A percentile compares a stretch with the other conserved stretches of the same genome.
These are phyloP conservation scores for Malacoctenus gilli DNA, from an alignment of 2,797 vertebrate genomes.

Conservation along the genomic window DNA sequence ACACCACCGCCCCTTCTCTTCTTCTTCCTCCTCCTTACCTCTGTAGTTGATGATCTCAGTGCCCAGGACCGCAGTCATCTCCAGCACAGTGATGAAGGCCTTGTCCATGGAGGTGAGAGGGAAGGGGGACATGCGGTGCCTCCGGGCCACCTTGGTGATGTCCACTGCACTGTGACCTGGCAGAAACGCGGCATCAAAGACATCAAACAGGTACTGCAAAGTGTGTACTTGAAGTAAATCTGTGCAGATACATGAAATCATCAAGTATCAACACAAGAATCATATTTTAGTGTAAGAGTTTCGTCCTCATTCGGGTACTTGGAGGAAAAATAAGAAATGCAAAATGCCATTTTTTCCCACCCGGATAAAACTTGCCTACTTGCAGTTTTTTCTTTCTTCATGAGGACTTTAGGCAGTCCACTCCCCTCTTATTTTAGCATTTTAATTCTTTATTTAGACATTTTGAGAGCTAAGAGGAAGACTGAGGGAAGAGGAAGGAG, in stretches of 20 bases:
- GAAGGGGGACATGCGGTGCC: slow-evolving; percentile 98
- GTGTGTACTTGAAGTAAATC: too few relatives aligned
- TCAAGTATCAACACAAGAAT: too few relatives aligned
- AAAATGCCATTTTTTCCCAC: background rate
- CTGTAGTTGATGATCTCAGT: slow-evolving; percentile 99
- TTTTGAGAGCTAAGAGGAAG: slow-evolving; percentile 27
- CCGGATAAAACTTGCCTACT: background rate
- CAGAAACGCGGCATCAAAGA: slow-evolving; percentile 5
- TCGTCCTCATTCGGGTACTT: background rate
- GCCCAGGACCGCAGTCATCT: slow-evolving; percentile 98
- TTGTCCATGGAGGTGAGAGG: slow-evolving; percentile 99
- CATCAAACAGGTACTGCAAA: background rate
- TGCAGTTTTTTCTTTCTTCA: background rate
- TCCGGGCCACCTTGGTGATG: slow-evolving; percentile 98
- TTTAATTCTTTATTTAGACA: slow-evolving; percentile 39
- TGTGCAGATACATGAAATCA: background rate
- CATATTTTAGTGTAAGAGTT: background rate
- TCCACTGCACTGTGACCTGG: slow-evolving; percentile 99
- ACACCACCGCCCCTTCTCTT: slow-evolving; percentile 5
- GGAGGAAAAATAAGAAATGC: background rate
- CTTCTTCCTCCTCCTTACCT: slow-evolving; percentile 73
- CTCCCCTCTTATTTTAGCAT: slow-evolving; percentile 11
- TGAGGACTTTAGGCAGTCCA: background rate
- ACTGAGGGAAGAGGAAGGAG: background rate
- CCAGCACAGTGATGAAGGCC: slow-evolving; percentile 99